phyloP scores from a whole-genome alignment of 2,888 invertebrate genomes.

The Clepsis dumicolana region DNA sequence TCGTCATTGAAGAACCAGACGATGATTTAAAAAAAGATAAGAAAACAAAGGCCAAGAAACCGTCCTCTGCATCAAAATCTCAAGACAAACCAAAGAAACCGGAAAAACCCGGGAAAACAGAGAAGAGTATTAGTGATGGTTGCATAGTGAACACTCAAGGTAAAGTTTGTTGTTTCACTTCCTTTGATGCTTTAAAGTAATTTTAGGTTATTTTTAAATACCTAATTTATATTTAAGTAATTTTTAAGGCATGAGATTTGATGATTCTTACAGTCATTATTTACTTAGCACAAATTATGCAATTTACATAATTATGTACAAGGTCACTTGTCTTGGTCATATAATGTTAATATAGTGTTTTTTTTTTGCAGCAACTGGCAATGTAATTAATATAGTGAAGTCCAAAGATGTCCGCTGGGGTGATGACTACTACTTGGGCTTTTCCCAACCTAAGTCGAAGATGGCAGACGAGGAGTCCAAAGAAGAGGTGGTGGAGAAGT shows the following conservation, averaged over 20 bases:
- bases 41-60: conserved; percentile 59
- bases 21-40: conserved; percentile 56
- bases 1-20: conserved; percentile 61
- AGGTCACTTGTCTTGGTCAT: neutral
- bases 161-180: conserved; percentile 43
- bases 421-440: conserved; percentile 73
- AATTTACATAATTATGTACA: neutral
- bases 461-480: conserved; percentile 50
- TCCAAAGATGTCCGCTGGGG: conserved; percentile 78
- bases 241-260: too few species aligned
- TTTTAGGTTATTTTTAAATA: neutral
- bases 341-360: neutral
- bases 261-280: too few species aligned
- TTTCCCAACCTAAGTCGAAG: conserved; percentile 51
- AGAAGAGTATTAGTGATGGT: conserved; percentile 48
- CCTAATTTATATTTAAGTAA: too few species aligned
- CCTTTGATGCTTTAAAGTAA: neutral
- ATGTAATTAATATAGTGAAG: conserved; percentile 81
- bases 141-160: conserved; percentile 74
- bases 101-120: conserved; percentile 38
- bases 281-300: neutral
- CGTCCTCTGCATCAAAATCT: conserved; percentile 56
- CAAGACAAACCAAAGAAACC: conserved; percentile 46
- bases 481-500: conserved; percentile 65
- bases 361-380: conserved; percentile 71